Conservation (phyloP, 2,797 vertebrate species). For the Urocyon cinereoargenteus region DNA sequence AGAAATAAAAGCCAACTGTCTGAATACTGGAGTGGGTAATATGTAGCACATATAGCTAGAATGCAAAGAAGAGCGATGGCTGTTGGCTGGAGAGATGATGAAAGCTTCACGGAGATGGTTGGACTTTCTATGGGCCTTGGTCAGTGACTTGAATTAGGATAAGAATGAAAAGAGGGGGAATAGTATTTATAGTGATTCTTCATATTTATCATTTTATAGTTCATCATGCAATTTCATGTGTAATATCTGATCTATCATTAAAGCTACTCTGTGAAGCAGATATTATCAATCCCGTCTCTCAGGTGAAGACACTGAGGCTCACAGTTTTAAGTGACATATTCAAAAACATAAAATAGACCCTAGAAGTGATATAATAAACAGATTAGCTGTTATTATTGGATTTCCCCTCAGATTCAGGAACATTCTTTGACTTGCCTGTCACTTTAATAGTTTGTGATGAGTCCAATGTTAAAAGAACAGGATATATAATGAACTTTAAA, state of each 20-base stretch:
- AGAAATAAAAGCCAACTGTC: neutral
- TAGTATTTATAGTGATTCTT: neutral
- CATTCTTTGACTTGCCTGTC: conserved; percentile 31
- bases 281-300: neutral
- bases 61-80: neutral
- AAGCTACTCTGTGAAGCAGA: neutral
- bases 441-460: conserved; percentile 52
- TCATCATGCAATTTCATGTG: neutral
- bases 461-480: neutral
- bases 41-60: neutral
- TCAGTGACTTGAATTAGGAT: neutral
- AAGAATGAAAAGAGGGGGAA: neutral
- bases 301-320: neutral
- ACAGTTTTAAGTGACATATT: neutral
- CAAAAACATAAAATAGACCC: conserved; percentile 40
- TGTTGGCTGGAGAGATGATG: neutral
- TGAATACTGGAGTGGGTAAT: neutral
- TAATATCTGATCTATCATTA: neutral
- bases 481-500: conserved; percentile 30
- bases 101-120: neutral
- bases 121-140: neutral
- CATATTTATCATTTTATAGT: neutral
- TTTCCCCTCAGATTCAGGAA: conserved; percentile 27
- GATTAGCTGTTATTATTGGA: conserved; percentile 23
- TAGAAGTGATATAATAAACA: neutral